Percentiles rank a stretch among this genome's conserved stretches.
Conservation (phyloP, 2,113 vertebrate species). For the Fulmarus glacialis region DNA sequence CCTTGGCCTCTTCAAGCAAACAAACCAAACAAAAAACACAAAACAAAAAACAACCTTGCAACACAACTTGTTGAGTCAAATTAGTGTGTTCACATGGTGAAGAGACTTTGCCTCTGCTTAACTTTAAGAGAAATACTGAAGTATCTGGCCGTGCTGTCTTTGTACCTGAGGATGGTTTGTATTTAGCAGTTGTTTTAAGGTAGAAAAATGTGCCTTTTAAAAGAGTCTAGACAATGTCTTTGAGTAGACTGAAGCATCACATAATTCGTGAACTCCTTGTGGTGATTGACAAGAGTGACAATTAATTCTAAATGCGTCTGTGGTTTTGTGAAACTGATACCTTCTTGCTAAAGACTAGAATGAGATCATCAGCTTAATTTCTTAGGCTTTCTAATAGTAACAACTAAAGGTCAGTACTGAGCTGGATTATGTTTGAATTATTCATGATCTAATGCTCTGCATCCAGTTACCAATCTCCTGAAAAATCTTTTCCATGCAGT, state of each 20-base stretch:
- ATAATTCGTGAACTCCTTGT: not conserved
- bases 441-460: not conserved
- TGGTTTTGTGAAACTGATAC: not conserved
- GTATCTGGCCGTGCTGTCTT: not conserved
- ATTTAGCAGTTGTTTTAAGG: not conserved
- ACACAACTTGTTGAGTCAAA: not conserved
- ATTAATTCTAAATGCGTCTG: not conserved
- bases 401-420: not conserved
- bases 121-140: not conserved
- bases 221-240: not conserved
- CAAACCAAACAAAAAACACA: not conserved
- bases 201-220: not conserved
- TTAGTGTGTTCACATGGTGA: not conserved
- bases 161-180: not conserved
- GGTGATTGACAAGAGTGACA: not conserved
- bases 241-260: not conserved
- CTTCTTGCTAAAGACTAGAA: not conserved
- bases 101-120: not conserved
- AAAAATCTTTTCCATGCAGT: not conserved
- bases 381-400: not conserved
- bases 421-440: not conserved
- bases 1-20: not conserved
- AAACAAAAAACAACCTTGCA: not conserved
- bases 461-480: not conserved
- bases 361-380: not conserved